These are phyloP conservation scores for Planiliza haematocheilus DNA, from an alignment of 2,113 vertebrate genomes.

Conservation along the genomic window DNA sequence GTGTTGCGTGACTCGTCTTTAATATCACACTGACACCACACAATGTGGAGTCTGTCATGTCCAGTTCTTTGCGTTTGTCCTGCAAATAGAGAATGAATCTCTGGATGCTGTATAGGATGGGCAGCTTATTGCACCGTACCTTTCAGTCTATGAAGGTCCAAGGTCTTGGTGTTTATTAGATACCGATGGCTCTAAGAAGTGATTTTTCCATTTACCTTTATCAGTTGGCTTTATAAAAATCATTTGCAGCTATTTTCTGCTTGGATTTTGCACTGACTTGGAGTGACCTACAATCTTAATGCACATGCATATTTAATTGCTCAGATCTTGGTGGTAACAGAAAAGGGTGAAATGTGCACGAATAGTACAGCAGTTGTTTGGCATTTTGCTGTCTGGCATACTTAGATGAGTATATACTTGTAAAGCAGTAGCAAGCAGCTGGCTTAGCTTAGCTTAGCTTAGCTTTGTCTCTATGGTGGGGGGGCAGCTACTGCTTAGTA, in stretches of 20 bases:
- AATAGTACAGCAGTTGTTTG: neutral
- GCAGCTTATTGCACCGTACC: slow-evolving; percentile 22
- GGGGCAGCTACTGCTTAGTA: neutral
- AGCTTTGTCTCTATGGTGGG: neutral
- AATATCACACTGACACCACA: slow-evolving; percentile 64
- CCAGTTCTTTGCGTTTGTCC: slow-evolving; percentile 57
- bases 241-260: neutral
- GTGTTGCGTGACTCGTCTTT: slow-evolving; percentile 68
- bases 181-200: slow-evolving; percentile 11
- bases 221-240: neutral
- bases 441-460: neutral
- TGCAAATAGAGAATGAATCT: slow-evolving; percentile 61
- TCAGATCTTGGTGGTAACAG: slow-evolving; percentile 5
- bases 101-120: slow-evolving; percentile 20
- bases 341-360: slow-evolving; percentile 2
- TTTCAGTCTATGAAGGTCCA: slow-evolving; percentile 2
- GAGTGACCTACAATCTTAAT: slow-evolving; percentile 4
- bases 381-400: neutral
- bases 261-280: neutral
- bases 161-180: slow-evolving; percentile 42
- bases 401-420: neutral
- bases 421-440: neutral
- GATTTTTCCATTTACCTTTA: slow-evolving; percentile 10
- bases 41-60: slow-evolving; percentile 64
- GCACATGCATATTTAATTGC: slow-evolving; percentile 18